A percentile compares a stretch with the other conserved stretches of the same genome.
Conservation (phyloP, 2,113 vertebrate genomes). For the Lichenostomus cassidix region DNA sequence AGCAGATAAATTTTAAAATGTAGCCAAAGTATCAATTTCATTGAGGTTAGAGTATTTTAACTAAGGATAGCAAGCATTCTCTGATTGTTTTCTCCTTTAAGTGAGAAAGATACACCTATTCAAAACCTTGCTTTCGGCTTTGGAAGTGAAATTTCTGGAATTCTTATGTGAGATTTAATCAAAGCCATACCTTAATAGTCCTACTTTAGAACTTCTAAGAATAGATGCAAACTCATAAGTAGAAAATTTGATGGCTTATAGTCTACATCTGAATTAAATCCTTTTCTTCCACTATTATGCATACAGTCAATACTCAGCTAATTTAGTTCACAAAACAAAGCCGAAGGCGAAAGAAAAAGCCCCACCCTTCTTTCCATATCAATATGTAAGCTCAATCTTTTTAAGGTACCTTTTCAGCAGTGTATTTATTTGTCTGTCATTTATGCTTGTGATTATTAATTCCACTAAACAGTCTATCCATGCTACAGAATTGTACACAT, state of each 20-base stretch:
- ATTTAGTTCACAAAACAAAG: neutral
- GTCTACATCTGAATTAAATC: neutral
- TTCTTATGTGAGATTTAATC: neutral
- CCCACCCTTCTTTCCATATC: neutral
- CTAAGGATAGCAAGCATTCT: neutral
- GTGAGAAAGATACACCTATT: neutral
- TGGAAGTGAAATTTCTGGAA: neutral
- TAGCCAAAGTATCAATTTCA: neutral
- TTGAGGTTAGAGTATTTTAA: neutral
- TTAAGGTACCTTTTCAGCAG: neutral
- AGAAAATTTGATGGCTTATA: neutral
- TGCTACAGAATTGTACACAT: accelerated
- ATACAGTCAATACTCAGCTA: neutral
- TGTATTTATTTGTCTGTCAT: neutral
- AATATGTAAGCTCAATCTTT: neutral
- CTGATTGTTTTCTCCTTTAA: neutral
- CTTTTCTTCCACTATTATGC: neutral
- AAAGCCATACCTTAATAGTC: neutral
- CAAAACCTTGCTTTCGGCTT: neutral
- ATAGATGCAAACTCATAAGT: neutral
- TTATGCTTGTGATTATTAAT: neutral
- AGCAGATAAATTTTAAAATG: neutral
- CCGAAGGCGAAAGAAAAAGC: neutral
- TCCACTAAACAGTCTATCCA: neutral
- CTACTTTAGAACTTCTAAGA: neutral